Evolutionary conservation across 2,113 vertebrate genomes (phyloP).

Genomic region (Thryonomys swinderianus): DNA sequence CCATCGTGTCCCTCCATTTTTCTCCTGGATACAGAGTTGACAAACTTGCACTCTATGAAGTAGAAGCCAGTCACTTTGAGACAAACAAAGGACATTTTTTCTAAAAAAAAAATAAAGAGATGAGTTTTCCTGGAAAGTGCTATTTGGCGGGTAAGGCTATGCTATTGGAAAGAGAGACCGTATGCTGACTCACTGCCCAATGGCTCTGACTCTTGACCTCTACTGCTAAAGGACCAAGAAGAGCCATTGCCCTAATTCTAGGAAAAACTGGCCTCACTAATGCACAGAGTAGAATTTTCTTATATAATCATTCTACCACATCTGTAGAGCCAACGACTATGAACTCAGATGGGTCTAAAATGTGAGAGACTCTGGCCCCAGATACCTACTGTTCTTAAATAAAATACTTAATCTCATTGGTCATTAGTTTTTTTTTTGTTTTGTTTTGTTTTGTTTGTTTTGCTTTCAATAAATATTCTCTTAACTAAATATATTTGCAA

Average conservation of each 20-base stretch:
- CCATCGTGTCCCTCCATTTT: neutral
- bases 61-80: neutral
- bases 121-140: neutral
- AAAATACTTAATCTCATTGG: neutral
- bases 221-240: neutral
- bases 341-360: neutral
- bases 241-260: neutral
- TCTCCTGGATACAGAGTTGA: neutral
- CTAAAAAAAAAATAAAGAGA: neutral
- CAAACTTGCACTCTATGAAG: neutral
- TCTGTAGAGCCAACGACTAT: neutral
- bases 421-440: neutral
- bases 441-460: too few relatives aligned
- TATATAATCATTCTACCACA: conserved; percentile 2
- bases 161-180: neutral
- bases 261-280: neutral
- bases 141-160: neutral
- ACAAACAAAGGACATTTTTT: neutral
- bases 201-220: neutral
- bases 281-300: neutral
- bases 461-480: neutral
- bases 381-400: neutral
- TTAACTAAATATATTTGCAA: neutral
- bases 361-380: neutral
- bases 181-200: neutral